Evolutionary conservation across 2,113 vertebrate species (phyloP).

Genomic region (Macrotis lagotis): DNA sequence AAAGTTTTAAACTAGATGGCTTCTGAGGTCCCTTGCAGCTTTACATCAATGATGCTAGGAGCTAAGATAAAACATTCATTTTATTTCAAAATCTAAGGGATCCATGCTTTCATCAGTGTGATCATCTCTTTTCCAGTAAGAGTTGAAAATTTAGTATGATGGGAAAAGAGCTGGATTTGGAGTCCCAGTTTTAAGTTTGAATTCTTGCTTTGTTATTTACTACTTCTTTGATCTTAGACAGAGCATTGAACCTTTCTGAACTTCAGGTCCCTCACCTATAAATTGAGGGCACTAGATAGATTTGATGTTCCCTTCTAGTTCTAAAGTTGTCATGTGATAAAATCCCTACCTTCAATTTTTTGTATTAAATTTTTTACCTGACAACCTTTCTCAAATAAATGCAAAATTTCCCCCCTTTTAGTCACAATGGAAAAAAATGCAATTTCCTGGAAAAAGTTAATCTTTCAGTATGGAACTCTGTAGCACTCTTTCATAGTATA

Average conservation of each 20-base stretch:
- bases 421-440: neutral
- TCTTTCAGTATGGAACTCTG: neutral
- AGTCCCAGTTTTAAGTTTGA: neutral
- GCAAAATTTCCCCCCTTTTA: neutral
- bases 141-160: neutral
- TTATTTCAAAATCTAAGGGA: neutral
- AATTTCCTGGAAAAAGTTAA: constrained; percentile 26
- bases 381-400: neutral
- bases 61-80: neutral
- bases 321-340: neutral
- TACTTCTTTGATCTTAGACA: neutral
- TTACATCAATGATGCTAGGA: neutral
- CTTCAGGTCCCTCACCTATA: neutral
- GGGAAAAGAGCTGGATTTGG: neutral
- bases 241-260: neutral
- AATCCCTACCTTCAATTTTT: neutral
- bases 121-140: neutral
- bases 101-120: neutral
- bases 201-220: neutral
- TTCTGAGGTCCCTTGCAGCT: neutral
- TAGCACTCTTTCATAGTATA: neutral
- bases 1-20: neutral
- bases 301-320: neutral
- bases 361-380: neutral
- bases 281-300: neutral